These are phyloP conservation scores for Caprella mutica DNA, from an alignment of 2,888 invertebrate genomes.

Conservation along the genomic window DNA sequence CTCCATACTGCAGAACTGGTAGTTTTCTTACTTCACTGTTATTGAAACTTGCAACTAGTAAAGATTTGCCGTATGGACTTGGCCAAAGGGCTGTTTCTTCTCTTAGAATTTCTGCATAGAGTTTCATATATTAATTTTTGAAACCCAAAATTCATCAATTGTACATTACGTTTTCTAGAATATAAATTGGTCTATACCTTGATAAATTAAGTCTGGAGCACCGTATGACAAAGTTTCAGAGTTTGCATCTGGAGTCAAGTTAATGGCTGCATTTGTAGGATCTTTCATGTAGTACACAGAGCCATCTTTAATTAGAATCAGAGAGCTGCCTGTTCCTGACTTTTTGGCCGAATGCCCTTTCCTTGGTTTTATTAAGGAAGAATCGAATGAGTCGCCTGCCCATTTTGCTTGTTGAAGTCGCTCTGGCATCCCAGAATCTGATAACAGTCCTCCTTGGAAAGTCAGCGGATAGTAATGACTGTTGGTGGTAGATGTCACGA, in stretches of 20 bases:
- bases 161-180: not conserved
- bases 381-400: constrained; percentile 46
- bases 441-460: not conserved
- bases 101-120: not conserved
- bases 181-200: constrained; percentile 62
- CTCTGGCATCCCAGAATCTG: not conserved
- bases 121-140: not conserved
- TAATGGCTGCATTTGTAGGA: constrained; percentile 59
- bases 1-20: constrained; percentile 62
- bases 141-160: not conserved
- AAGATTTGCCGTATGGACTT: constrained; percentile 71
- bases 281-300: constrained; percentile 76
- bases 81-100: constrained; percentile 70
- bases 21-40: constrained; percentile 70
- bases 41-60: constrained; percentile 81
- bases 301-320: constrained; percentile 72
- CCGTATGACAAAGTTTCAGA: constrained; percentile 76
- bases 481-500: not conserved
- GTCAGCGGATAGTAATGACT: constrained; percentile 30
- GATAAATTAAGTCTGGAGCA: constrained; percentile 89
- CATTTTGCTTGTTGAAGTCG: constrained; percentile 68
- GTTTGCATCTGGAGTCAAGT: constrained; percentile 63
- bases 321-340: constrained; percentile 51
- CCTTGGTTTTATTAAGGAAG: not conserved
- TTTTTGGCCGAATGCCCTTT: not conserved